Conservation (phyloP, 2,797 vertebrate genomes). For the Prunella strophiata region DNA sequence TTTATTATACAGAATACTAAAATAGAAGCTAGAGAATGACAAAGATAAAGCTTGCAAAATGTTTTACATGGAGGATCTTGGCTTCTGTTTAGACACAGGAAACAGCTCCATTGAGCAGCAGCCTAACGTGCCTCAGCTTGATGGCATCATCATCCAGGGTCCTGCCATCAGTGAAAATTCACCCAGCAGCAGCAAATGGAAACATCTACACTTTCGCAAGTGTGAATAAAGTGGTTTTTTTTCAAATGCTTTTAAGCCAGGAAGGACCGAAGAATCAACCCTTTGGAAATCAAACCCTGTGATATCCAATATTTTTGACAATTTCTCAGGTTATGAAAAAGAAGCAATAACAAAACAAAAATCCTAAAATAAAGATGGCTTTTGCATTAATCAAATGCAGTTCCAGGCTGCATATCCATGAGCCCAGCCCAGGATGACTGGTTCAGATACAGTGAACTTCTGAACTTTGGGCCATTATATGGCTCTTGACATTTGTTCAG, state of each 20-base stretch:
- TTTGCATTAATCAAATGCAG: background rate
- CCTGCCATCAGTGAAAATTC: background rate
- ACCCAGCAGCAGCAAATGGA: background rate
- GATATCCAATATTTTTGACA: background rate
- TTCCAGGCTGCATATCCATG: background rate
- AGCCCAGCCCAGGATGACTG: background rate
- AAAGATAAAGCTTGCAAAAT: background rate
- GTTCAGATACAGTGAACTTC: background rate
- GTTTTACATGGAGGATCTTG: background rate
- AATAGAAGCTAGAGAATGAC: background rate
- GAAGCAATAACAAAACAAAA: background rate
- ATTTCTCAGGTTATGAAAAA: background rate
- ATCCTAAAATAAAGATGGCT: background rate
- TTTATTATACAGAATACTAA: background rate
- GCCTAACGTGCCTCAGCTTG: background rate
- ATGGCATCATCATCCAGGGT: background rate
- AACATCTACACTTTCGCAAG: background rate
- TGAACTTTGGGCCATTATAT: background rate
- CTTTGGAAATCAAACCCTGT: background rate
- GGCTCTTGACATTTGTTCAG: background rate
- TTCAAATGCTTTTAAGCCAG: background rate
- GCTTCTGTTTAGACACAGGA: background rate
- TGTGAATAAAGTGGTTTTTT: background rate
- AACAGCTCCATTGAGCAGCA: background rate
- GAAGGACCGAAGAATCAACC: background rate